phyloP scores from a whole-genome alignment of 1,140 invertebrate species.

The Heliconius himera region DNA sequence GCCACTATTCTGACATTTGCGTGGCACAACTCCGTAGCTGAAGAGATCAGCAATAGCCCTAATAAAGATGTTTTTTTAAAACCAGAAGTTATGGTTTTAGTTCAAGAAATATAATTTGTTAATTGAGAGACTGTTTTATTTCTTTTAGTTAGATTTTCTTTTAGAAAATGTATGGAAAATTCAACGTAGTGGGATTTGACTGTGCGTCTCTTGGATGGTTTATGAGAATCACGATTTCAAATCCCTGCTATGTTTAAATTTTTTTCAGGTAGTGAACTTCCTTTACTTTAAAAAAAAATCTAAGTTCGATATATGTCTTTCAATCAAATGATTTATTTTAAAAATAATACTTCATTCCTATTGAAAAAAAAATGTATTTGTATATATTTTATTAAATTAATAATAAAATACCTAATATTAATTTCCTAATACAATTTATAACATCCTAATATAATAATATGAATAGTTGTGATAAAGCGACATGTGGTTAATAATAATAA shows the following conservation, averaged over 20 bases:
- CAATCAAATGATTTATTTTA: no score
- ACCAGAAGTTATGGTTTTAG: slow-evolving; percentile 87
- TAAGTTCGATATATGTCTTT: no score
- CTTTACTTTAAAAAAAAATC: no score
- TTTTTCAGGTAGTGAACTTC: no score
- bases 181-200: not conserved
- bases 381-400: no score
- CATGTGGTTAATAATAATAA: not conserved
- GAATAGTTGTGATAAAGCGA: slow-evolving; percentile 8
- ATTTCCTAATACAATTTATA: not conserved
- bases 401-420: no score
- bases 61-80: slow-evolving; percentile 85
- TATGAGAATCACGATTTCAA: no score
- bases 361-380: no score
- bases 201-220: not conserved
- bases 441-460: not conserved
- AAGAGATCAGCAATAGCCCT: slow-evolving; percentile 79
- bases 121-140: slow-evolving; percentile 1
- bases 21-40: slow-evolving; percentile 79
- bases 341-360: no score
- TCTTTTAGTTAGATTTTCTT: not conserved
- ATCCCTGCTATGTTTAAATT: no score
- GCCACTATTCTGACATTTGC: slow-evolving; percentile 88
- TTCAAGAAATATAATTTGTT: slow-evolving; percentile 83
- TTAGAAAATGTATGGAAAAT: not conserved